Conservation (phyloP, 2,888 invertebrate genomes). For the Eilema depressum region DNA sequence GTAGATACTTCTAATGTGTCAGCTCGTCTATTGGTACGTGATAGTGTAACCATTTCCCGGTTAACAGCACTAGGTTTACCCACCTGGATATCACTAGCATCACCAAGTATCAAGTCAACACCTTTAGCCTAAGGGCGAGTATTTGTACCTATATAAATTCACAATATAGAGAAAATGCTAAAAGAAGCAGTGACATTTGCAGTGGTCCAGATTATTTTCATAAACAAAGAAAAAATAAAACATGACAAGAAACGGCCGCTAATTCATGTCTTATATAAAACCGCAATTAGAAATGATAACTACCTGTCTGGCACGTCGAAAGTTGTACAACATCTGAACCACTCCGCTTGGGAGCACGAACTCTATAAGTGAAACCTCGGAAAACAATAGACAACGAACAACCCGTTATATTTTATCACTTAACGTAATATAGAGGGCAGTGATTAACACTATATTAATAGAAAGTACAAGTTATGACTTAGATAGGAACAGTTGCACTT, state of each 20-base stretch:
- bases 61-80: too few relatives aligned
- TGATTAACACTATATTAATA: not conserved
- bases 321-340: slow-evolving; percentile 16
- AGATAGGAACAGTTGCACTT: too few relatives aligned
- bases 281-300: slow-evolving; percentile 5
- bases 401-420: slow-evolving; percentile 13
- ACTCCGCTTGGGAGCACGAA: slow-evolving; percentile 16
- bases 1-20: too few relatives aligned
- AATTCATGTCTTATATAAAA: not conserved
- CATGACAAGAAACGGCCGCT: not conserved
- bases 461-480: not conserved
- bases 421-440: slow-evolving; percentile 10
- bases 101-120: too few relatives aligned
- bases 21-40: too few relatives aligned
- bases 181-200: too few relatives aligned
- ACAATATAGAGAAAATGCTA: too few relatives aligned
- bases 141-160: too few relatives aligned
- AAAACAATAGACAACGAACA: slow-evolving; percentile 26
- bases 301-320: slow-evolving; percentile 11
- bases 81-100: too few relatives aligned
- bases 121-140: too few relatives aligned
- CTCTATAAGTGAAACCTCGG: slow-evolving; percentile 9
- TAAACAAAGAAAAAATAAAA: not conserved
- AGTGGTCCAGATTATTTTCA: not conserved
- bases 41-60: too few relatives aligned